A percentile compares a stretch with the other conserved stretches of the same genome.
Evolutionary conservation across 2,797 vertebrate genomes (phyloP).

Genomic region (Petrocephalus schoutedeni): DNA sequence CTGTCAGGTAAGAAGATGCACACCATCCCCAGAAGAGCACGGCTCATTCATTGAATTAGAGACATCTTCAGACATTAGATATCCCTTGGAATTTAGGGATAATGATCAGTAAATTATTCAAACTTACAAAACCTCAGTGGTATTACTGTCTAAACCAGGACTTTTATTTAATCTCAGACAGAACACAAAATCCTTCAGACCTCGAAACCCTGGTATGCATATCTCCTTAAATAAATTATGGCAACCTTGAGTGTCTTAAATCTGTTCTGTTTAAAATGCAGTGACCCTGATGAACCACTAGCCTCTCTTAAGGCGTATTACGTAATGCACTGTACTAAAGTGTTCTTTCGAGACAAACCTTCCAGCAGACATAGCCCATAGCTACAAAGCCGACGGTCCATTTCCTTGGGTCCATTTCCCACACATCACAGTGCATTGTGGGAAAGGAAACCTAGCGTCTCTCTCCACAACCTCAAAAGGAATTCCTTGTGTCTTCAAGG

Average conservation of each 20-base stretch:
- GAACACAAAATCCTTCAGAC: background rate
- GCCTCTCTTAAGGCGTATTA: background rate
- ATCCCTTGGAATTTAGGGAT: background rate
- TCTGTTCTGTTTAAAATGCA: background rate
- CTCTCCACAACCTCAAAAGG: background rate
- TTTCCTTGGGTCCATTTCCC: background rate
- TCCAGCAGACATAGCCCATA: background rate
- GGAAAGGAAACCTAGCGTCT: background rate
- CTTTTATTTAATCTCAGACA: background rate
- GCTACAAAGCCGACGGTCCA: background rate
- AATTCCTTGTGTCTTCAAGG: constrained; percentile 54
- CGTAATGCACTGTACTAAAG: background rate
- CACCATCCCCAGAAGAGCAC: background rate
- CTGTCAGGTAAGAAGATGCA: constrained; percentile 74
- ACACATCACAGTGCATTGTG: background rate
- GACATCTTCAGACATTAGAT: background rate
- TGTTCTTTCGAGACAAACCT: background rate
- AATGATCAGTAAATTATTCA: background rate
- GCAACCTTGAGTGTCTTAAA: background rate
- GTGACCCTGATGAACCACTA: background rate
- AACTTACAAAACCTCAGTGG: background rate
- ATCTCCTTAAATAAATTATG: background rate
- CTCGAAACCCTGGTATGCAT: background rate
- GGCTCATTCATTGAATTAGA: background rate
- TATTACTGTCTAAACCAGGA: background rate